Percentiles rank a stretch among this genome's conserved stretches.
These are phyloP conservation scores for Eidolon helvum DNA, from an alignment of 2,113 vertebrate species.

Conservation along the genomic window DNA sequence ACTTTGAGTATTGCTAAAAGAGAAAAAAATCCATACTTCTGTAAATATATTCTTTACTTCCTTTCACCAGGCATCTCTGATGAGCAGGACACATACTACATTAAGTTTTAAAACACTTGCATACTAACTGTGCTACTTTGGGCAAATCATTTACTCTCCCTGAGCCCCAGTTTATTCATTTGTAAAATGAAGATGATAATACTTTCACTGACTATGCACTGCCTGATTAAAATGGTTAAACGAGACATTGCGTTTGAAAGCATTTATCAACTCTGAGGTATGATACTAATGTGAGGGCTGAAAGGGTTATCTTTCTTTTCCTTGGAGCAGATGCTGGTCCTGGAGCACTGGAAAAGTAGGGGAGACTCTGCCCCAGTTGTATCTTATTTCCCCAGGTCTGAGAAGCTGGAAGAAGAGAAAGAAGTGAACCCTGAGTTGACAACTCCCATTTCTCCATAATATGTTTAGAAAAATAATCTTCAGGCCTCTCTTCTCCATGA, in stretches of 20 bases:
- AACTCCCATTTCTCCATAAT: neutral
- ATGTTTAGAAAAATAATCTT: neutral
- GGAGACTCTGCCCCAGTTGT: neutral
- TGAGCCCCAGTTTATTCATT: neutral
- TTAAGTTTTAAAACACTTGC: slow-evolving; percentile 11
- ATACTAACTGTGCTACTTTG: neutral
- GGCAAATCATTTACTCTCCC: neutral
- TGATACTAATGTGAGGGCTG: neutral
- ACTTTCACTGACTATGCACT: neutral
- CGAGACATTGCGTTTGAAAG: neutral
- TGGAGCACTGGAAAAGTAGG: neutral
- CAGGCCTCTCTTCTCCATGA: neutral
- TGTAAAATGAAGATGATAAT: neutral
- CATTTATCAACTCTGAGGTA: neutral
- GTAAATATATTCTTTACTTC: slow-evolving; percentile 18
- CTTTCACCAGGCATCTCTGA: neutral
- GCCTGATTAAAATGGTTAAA: neutral
- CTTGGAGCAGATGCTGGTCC: neutral
- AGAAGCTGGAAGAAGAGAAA: neutral
- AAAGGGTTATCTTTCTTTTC: neutral
- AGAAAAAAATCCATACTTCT: slow-evolving; percentile 8
- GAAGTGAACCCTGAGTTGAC: neutral
- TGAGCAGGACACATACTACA: neutral
- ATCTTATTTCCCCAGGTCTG: neutral
- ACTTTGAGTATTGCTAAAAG: neutral